phyloP scores from a whole-genome alignment of 2,113 vertebrate genomes.

The Circaetus cinerascens region DNA sequence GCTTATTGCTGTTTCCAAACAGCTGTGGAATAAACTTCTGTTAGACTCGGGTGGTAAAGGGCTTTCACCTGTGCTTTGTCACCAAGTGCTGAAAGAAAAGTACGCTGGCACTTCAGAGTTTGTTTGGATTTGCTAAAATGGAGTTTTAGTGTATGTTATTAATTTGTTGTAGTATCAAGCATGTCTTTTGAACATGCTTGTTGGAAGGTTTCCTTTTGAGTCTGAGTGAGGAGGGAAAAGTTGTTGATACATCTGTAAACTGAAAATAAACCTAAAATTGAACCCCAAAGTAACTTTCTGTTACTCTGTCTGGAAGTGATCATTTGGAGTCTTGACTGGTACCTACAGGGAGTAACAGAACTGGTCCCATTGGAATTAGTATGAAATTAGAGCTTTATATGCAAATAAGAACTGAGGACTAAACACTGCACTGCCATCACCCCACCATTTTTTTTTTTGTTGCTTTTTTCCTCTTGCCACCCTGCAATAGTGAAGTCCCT shows the following conservation, averaged over 20 bases:
- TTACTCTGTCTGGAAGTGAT: neutral
- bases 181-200: neutral
- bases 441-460: neutral
- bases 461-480: neutral
- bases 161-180: neutral
- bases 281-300: neutral
- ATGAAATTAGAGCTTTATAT: neutral
- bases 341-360: neutral
- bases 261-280: neutral
- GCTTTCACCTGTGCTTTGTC: neutral
- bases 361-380: neutral
- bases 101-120: rapidly evolving
- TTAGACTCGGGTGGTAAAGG: neutral
- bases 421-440: neutral
- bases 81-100: neutral
- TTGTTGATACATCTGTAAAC: neutral
- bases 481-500: neutral
- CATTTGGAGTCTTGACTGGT: neutral
- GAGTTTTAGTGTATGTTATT: neutral
- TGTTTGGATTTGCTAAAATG: neutral
- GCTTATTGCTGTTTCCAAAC: neutral
- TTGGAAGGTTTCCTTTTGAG: neutral
- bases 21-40: neutral
- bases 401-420: neutral
- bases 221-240: neutral